Evolutionary conservation across 92 coral and sea anemone genomes (phyloP), one percentile per base, ranked within the genome.

Genomic region (Hydrozoanthus gracilis): DNA sequence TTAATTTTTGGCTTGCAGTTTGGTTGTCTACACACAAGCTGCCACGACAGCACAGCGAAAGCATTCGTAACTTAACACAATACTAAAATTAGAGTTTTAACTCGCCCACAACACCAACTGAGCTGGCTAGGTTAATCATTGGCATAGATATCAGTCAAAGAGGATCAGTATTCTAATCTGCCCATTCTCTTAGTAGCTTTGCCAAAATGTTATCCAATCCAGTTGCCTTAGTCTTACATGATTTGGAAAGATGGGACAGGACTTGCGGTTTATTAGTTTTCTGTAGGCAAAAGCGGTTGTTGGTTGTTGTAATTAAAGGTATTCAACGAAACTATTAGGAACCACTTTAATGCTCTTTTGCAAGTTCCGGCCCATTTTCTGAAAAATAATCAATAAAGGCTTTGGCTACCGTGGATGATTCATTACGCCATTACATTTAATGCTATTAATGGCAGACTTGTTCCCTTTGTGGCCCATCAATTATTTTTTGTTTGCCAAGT

Each of bases 151-250:
- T 78, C 39, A 18, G 44, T 18, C 66, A 54, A 11, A 45, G 75
- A 7, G 86, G 64, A 46, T 82, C 58, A 7, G 86, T 11, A 51
- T 64, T 44, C 14, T 58, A 44, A 60, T 73, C 88, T 60, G 82
- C 71, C 73, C 51, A 86, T 52, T 86, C 82, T 75, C 83, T 64
- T 76, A 86, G 71, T 39, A 86, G 60, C 62, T 86, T 62, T 5
- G 83, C 83, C 48, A 76, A 86, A 46, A 86, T 86, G 3, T 60
- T 86, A 76, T 64, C 83, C 12, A 75, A 35, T 15, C 83, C 88
- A 3, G 83, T 86, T 4, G 83, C 83, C 51, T 86, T 74, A 15
- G 83, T 16, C 76, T 76, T 74, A 51, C 88, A 74, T 50, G 75
- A 72, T 44, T 75, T 64, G 67, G 88, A 86, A 8, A 86, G 73